A percentile compares a stretch with the other conserved stretches of the same genome.
Evolutionary conservation across 2,888 invertebrate genomes (phyloP).

Genomic region (Aelia acuminata): DNA sequence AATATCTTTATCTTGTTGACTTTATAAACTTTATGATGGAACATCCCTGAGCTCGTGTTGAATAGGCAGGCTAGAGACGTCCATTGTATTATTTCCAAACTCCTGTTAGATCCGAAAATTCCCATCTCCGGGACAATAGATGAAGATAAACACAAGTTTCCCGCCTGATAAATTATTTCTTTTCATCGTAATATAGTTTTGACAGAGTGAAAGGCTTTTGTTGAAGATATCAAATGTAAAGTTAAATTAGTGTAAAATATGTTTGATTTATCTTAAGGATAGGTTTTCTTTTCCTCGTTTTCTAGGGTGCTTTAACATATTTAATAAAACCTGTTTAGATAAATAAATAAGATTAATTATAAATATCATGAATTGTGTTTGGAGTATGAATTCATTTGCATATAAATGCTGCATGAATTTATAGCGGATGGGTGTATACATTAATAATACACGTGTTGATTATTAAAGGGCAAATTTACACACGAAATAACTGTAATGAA

Average conservation of each 20-base stretch:
- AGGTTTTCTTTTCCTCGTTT: too few relatives aligned
- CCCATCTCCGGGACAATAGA: conserved; percentile 29
- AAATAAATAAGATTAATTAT: neutral
- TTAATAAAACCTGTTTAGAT: neutral
- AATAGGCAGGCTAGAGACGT: neutral
- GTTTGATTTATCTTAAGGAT: too few relatives aligned
- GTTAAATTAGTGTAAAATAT: too few relatives aligned
- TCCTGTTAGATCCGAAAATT: neutral
- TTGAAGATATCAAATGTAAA: too few relatives aligned
- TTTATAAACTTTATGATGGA: conserved; percentile 33
- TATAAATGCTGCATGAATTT: too few relatives aligned
- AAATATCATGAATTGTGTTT: too few relatives aligned
- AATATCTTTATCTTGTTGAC: conserved; percentile 11
- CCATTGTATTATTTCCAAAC: conserved; percentile 31
- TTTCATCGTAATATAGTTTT: neutral
- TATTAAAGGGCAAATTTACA: too few relatives aligned
- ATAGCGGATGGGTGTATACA: too few relatives aligned
- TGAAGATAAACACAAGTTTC: conserved; percentile 24
- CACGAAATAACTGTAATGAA: too few relatives aligned
- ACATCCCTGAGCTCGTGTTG: neutral
- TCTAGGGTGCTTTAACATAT: neutral
- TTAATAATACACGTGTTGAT: too few relatives aligned
- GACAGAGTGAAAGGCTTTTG: neutral
- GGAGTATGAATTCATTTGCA: too few relatives aligned
- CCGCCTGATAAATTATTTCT: conserved; percentile 15